Evolutionary conservation across 2,797 vertebrate species (phyloP).

Genomic region (Pampus argenteus): DNA sequence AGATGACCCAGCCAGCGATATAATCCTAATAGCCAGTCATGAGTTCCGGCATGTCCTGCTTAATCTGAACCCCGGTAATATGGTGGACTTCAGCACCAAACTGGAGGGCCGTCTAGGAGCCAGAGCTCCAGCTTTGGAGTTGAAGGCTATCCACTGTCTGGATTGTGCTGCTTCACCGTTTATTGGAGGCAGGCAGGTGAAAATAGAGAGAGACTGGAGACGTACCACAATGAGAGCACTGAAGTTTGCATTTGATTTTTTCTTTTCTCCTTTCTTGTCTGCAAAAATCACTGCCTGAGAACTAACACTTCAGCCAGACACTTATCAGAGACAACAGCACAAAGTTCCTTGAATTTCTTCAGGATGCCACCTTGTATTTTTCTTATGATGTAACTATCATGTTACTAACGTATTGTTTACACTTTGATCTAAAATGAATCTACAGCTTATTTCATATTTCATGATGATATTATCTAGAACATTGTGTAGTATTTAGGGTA

Average conservation of each 20-base stretch:
- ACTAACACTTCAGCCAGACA: neutral
- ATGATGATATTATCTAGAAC: neutral
- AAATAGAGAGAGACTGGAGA: conserved; percentile 95
- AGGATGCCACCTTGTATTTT: conserved; percentile 4
- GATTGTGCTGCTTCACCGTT: conserved; percentile 89
- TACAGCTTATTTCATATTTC: neutral
- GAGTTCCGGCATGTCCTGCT: conserved; percentile 93
- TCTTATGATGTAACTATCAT: conserved; percentile 4
- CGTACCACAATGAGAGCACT: conserved; percentile 87
- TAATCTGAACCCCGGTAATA: conserved; percentile 89
- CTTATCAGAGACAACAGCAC: neutral
- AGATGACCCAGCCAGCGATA: conserved; percentile 90
- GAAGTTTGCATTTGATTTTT: conserved; percentile 97
- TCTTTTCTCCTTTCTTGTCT: conserved; percentile 95
- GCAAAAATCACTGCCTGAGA: conserved; percentile 81
- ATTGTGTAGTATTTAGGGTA: neutral
- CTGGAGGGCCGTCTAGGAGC: conserved; percentile 94
- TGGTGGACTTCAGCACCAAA: conserved; percentile 96
- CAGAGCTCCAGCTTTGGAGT: conserved; percentile 92
- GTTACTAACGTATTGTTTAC: conserved; percentile 47
- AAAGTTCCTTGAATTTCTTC: conserved; percentile 1
- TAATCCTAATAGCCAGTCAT: conserved; percentile 92
- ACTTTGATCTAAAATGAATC: conserved; percentile 33
- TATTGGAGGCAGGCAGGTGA: conserved; percentile 89
- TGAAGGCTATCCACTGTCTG: conserved; percentile 95